Evolutionary conservation across 2,888 invertebrate species (phyloP), one percentile per base, ranked within the genome.

Genomic region (Pammene aurita): DNA sequence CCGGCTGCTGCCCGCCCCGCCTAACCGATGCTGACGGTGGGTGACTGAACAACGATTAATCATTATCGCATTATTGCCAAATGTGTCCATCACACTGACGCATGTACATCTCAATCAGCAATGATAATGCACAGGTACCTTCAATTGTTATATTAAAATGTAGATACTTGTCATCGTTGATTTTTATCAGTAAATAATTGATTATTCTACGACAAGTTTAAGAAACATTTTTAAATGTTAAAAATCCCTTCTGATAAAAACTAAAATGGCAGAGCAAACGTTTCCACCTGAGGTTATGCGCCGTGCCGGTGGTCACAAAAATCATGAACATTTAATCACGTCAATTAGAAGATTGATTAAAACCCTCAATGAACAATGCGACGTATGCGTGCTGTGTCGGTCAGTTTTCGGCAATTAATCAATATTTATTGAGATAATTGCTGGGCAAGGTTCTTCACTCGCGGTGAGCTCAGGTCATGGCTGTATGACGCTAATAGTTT

Each of bases 381-480:
- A 73, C 46, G 67, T 60, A 52, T 70, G 70, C 62, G 65, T 67
- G 70, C 41, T 41, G 56, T 66, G 75, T 75, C 74, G 76, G 74
- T 73, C 57, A 74, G 73, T 73, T 78, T 80, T 80, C 75, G 76
- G 75, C 72, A 77, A 81, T 79, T 78, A 78, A 73, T 74, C 73
- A 72, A 68, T 75, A 71, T 78, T 77, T 78, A 74, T 78, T 75
- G 75, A 72, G 73, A 71, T 85, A 84, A 86, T 85, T 81, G 79
- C 72, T 78, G 73, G 76, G 77, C 84, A 84, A 86, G 65, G 57
- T 54, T 65, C 73, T 77, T 65, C 66, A 66, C 66, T 66, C 71
- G 72, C 52, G 57, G 71, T 71, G 76, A 79, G 78, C 81, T n/a
- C n/a, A 80, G 87, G 88, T 88, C 90, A 88, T 79, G 88, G 88